Evolutionary conservation across 2,888 invertebrate species (phyloP), one percentile per base, ranked within the genome.

Genomic region (Biston betularia): DNA sequence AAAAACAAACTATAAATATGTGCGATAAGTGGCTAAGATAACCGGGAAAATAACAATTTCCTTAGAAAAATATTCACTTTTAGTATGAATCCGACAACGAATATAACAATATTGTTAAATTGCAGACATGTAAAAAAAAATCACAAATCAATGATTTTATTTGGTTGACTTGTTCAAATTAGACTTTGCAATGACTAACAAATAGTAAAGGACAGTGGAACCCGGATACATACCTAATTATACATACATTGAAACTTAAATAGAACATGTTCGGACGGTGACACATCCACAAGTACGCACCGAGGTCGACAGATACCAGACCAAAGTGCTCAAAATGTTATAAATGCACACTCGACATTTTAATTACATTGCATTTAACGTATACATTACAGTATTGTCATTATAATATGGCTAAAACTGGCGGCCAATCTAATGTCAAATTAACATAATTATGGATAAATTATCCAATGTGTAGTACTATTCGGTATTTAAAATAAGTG

Each of bases 291-390:
- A 71, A 71, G 64, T 67, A 71, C 61, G 69, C 67, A 58, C 50
- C 62, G 79, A 83, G 82, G 81, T 81, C 82, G 82, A 62, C 75
- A 63, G 84, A 85, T 83, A 84, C 75, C 79, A 80, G 78, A 75
- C 75, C 78, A 84, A 52, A 87, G 87, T 89, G 86, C 87, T 86
- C 83, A 84, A 72, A 80, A 79, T 75, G 74, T 77, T 83, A 76
- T 73, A 77, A 81, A 77, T 77, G 76, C 74, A 73, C 45, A 52
- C 9, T 54, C 12, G 10, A 44, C 10, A 15, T 14, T 40, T 24
- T 38, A 38, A 24, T n/a, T 8, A 1, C 0, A 12, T 7, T 15
- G 9, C 12, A 24, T 42, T 54, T 42, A 24, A 5, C 0, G 42
- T 40, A n/a, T n/a, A n/a, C n/a, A n/a, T n/a, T n/a, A n/a, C n/a